These are phyloP conservation scores for Amphiura filiformis DNA, from an alignment of 35 echinoderm and acorn worm genomes.

Conservation along the genomic window DNA sequence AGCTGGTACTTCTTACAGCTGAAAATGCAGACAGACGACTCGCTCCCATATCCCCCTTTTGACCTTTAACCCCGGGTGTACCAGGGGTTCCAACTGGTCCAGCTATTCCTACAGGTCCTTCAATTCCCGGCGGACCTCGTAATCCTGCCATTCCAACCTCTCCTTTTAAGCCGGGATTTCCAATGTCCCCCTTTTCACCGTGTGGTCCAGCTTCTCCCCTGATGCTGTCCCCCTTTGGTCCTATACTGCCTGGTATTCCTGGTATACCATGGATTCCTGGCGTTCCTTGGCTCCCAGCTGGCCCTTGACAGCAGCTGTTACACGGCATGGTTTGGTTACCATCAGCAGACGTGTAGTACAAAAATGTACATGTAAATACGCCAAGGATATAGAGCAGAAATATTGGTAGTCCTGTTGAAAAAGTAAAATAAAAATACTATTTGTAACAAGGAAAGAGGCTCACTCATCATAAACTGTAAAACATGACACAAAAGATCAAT, in stretches of 20 bases:
- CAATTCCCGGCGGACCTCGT: background rate
- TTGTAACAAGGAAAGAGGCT: too few relatives aligned
- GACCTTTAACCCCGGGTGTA: background rate
- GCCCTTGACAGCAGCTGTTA: constrained; percentile 1
- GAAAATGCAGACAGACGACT: background rate
- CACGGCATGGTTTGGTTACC: background rate
- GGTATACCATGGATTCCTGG: background rate
- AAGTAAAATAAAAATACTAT: too few relatives aligned
- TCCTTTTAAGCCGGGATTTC: background rate
- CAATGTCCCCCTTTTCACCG: background rate
- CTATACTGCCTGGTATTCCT: background rate
- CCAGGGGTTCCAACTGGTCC: background rate
- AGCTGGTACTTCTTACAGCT: background rate
- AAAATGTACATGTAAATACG: too few relatives aligned
- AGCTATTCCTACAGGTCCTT: background rate
- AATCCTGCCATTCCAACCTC: background rate
- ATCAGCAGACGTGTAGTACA: background rate
- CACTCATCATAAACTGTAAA: too few relatives aligned
- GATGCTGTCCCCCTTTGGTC: background rate
- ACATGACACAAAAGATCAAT: too few relatives aligned
- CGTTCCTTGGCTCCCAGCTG: background rate
- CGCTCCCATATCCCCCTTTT: background rate
- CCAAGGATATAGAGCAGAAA: too few relatives aligned
- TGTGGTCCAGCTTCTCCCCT: background rate
- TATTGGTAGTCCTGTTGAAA: too few relatives aligned